Conservation (phyloP, 2,113 vertebrate genomes). For the Archocentrus centrarchus region DNA sequence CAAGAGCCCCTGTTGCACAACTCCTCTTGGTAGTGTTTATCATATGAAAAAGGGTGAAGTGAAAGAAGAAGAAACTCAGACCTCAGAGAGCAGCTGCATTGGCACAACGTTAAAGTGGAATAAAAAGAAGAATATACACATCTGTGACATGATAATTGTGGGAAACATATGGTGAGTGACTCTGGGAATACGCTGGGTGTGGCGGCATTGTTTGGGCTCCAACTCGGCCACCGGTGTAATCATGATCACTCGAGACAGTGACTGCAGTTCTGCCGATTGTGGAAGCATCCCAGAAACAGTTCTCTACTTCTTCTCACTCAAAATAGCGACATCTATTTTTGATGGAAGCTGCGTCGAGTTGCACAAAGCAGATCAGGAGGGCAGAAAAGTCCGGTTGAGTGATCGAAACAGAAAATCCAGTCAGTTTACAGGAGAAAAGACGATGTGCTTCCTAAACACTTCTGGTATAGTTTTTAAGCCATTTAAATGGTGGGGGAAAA, state of each 20-base stretch:
- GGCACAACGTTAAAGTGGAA: too few species aligned
- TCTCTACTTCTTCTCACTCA: neutral
- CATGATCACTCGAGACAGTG: too few species aligned
- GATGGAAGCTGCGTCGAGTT: neutral
- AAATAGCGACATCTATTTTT: constrained; percentile 7
- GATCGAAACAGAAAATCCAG: neutral
- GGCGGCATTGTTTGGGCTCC: neutral
- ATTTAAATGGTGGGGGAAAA: too few species aligned
- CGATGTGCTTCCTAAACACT: neutral
- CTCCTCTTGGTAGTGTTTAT: neutral
- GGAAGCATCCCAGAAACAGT: constrained; percentile 1
- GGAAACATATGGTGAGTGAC: neutral
- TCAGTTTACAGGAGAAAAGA: neutral
- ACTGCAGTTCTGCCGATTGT: neutral
- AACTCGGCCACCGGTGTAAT: neutral
- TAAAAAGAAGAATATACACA: too few species aligned
- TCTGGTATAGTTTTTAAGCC: too few species aligned
- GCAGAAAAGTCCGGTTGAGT: neutral
- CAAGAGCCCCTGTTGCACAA: neutral
- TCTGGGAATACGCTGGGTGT: neutral
- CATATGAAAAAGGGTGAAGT: neutral
- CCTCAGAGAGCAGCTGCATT: too few species aligned
- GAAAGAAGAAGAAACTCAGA: too few species aligned
- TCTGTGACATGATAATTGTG: neutral
- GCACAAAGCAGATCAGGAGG: neutral